These are phyloP conservation scores for Zoanthus solanderi DNA, from an alignment of 92 coral and sea anemone genomes.

Conservation along the genomic window DNA sequence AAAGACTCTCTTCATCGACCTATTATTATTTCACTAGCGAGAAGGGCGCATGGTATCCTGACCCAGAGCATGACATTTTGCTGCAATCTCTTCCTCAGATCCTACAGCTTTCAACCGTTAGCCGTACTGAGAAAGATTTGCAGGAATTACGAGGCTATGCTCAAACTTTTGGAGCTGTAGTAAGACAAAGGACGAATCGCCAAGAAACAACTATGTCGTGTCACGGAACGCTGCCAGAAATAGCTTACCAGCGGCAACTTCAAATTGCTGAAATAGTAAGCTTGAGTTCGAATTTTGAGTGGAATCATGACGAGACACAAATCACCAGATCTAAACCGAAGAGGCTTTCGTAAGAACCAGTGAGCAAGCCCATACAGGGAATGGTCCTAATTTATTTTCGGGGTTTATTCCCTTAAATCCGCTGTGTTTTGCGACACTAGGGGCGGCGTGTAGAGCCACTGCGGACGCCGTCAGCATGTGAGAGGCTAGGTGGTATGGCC, in stretches of 20 bases:
- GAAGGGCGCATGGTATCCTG: not conserved
- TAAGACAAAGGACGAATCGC: constrained; percentile 40
- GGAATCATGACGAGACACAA: no score
- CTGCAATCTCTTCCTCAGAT: not conserved
- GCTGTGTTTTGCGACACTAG: no score
- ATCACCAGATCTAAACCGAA: no score
- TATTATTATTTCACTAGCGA: not conserved
- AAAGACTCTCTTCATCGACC: not conserved
- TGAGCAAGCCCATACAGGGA: no score
- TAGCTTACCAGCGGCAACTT: constrained; percentile 21
- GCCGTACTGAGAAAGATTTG: not conserved
- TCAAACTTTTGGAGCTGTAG: constrained; percentile 44
- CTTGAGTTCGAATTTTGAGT: no score
- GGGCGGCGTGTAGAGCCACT: no score
- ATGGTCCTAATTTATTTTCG: no score
- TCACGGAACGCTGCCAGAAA: constrained; percentile 52
- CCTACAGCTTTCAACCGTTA: not conserved
- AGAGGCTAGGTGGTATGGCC: no score
- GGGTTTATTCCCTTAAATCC: no score
- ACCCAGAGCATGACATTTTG: not conserved
- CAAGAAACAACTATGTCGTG: constrained; percentile 55
- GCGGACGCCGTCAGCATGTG: no score
- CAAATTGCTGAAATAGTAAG: not conserved
- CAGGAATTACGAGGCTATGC: not conserved
- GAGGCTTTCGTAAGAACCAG: no score